Conservation (phyloP, 2,888 invertebrate species). For the Zele albiditarsus region DNA sequence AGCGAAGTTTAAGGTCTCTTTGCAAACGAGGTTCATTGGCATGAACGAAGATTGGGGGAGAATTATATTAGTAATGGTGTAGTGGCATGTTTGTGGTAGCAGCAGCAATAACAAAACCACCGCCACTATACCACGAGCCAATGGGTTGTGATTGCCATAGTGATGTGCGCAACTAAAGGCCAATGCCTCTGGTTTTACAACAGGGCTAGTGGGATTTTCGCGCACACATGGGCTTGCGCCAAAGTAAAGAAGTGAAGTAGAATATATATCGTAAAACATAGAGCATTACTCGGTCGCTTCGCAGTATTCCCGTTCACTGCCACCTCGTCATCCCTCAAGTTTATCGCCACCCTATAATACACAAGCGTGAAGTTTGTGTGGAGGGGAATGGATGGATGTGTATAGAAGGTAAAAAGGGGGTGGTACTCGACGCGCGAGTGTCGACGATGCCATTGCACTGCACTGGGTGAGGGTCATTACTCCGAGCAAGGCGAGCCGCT, state of each 20-base stretch:
- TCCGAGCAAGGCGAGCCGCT: slow-evolving; percentile 72
- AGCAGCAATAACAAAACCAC: too few species aligned
- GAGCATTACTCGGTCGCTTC: neutral
- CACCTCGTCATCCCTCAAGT: slow-evolving; percentile 27
- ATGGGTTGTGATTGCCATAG: slow-evolving; percentile 1
- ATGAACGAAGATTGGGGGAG: neutral
- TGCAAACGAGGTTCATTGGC: slow-evolving; percentile 17
- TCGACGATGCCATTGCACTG: slow-evolving; percentile 70
- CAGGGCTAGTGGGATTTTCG: slow-evolving; percentile 16
- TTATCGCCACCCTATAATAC: slow-evolving; percentile 3
- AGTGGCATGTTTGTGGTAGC: too few species aligned
- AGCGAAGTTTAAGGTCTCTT: slow-evolving; percentile 15
- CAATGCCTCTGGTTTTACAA: slow-evolving; percentile 32
- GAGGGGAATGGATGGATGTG: neutral
- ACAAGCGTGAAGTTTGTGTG: neutral
- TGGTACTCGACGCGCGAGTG: slow-evolving; percentile 54
- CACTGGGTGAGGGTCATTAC: slow-evolving; percentile 74
- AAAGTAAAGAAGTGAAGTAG: neutral
- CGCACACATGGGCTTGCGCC: neutral
- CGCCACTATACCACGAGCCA: neutral
- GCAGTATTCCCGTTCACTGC: slow-evolving; percentile 22
- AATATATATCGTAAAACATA: slow-evolving; percentile 11
- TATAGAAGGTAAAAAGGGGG: slow-evolving; percentile 30
- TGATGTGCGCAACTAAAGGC: slow-evolving; percentile 7
- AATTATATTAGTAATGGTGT: too few species aligned